These are phyloP conservation scores for Leucania comma DNA, from an alignment of 2,888 invertebrate genomes.

Conservation along the genomic window DNA sequence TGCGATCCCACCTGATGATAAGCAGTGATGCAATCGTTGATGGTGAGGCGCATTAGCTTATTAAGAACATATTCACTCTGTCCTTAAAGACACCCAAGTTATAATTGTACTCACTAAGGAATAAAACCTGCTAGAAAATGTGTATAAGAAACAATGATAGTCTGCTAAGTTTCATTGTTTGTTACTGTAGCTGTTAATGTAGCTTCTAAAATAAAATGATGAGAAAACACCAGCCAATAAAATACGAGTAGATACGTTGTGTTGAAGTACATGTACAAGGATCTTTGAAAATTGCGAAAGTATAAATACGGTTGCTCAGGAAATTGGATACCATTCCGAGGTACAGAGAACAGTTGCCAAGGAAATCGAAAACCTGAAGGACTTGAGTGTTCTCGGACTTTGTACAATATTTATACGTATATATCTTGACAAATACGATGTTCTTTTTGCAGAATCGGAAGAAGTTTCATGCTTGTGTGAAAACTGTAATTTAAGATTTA, in stretches of 20 bases:
- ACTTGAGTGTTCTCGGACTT: slow-evolving; percentile 30
- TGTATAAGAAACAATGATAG: background rate
- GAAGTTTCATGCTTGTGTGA: background rate
- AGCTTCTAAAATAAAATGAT: slow-evolving; percentile 18
- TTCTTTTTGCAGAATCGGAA: background rate
- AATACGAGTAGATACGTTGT: slow-evolving; percentile 39
- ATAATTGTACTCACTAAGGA: too few species aligned
- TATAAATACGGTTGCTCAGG: slow-evolving; percentile 74
- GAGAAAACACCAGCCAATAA: slow-evolving; percentile 27
- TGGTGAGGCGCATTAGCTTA: too few species aligned
- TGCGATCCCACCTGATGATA: too few species aligned
- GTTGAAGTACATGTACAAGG: slow-evolving; percentile 36
- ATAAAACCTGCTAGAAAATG: background rate
- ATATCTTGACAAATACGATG: slow-evolving; percentile 35
- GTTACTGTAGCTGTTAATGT: background rate
- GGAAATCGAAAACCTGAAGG: slow-evolving; percentile 75
- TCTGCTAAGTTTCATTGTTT: background rate
- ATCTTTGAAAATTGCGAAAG: slow-evolving; percentile 70
- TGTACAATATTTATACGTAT: slow-evolving; percentile 20
- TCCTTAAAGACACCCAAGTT: too few species aligned
- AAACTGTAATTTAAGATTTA: background rate
- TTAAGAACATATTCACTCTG: too few species aligned
- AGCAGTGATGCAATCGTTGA: too few species aligned
- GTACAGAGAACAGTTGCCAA: slow-evolving; percentile 71
- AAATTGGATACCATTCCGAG: slow-evolving; percentile 78